These are phyloP conservation scores for Megamerina dolium DNA, from an alignment of 2,888 invertebrate genomes.

Conservation along the genomic window DNA sequence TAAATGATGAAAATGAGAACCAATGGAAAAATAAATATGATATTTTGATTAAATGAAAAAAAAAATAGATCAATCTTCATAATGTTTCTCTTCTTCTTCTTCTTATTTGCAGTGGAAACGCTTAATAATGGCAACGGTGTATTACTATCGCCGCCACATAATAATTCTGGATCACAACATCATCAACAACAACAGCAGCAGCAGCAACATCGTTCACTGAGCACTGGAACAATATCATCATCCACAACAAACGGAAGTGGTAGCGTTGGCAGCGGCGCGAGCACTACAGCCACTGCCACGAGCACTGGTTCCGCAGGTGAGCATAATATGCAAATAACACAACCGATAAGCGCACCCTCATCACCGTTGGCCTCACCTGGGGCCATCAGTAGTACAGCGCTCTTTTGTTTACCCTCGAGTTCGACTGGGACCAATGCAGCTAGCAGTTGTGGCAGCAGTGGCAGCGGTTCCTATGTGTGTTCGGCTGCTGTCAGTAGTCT, in stretches of 20 bases:
- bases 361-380: conserved; percentile 70
- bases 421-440: conserved; percentile 12
- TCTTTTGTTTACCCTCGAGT: conserved; percentile 44
- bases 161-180: conserved; percentile 55
- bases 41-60: background rate
- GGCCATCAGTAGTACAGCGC: conserved; percentile 40
- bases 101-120: conserved; percentile 44
- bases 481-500: conserved; percentile 26
- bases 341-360: conserved; percentile 75
- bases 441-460: conserved; percentile 16
- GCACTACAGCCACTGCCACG: conserved; percentile 18
- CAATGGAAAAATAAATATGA: background rate
- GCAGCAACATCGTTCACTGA: conserved; percentile 25
- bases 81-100: too few relatives aligned
- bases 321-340: conserved; percentile 61
- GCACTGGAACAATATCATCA: conserved; percentile 23
- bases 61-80: too few relatives aligned
- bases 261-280: conserved; percentile 26
- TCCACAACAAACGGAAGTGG: conserved; percentile 24
- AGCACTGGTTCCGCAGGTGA: conserved; percentile 23
- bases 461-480: conserved; percentile 42
- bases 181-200: conserved; percentile 24
- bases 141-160: conserved; percentile 68
- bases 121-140: conserved; percentile 69
- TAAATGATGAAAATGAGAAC: background rate